These are phyloP conservation scores for Acrocephalus kingi DNA, from an alignment of 2,113 vertebrate species.

Conservation along the genomic window DNA sequence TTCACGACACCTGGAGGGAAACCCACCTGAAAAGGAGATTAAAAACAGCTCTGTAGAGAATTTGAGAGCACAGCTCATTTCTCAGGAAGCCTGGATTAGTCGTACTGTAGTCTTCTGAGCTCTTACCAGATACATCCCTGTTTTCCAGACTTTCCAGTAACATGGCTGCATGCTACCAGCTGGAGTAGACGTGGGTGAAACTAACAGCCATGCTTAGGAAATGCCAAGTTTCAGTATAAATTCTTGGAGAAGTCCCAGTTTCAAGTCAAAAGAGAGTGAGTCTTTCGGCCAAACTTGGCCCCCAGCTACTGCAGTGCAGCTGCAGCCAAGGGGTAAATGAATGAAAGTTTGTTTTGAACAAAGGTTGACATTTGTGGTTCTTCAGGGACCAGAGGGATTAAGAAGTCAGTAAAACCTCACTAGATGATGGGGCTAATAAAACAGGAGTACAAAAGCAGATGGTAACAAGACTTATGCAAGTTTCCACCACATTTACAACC, in stretches of 20 bases:
- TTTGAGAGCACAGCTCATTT: background rate
- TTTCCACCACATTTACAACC: conserved; percentile 53
- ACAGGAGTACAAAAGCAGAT: conserved; percentile 49
- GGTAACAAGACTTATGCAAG: conserved; percentile 44
- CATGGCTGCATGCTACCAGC: background rate
- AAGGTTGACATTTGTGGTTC: conserved; percentile 61
- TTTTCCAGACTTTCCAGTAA: conserved; percentile 1
- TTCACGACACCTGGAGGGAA: conserved; percentile 96
- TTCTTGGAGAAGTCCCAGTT: conserved; percentile 38
- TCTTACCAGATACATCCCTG: background rate
- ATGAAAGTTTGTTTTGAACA: conserved; percentile 61
- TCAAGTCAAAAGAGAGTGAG: background rate
- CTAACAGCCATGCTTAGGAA: conserved; percentile 17
- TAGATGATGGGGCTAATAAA: conserved; percentile 58
- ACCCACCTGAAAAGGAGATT: conserved; percentile 76
- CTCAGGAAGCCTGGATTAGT: background rate
- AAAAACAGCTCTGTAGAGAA: background rate
- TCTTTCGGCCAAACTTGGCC: conserved; percentile 24
- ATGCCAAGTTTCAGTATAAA: conserved; percentile 32
- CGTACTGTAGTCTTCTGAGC: background rate
- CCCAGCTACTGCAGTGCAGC: conserved; percentile 34
- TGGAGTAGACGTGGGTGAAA: background rate
- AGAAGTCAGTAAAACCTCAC: conserved; percentile 48
- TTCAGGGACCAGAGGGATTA: conserved; percentile 54
- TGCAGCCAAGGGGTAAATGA: conserved; percentile 47